These are phyloP conservation scores for Meta bourneti DNA, from an alignment of 2,888 invertebrate genomes.

Conservation along the genomic window DNA sequence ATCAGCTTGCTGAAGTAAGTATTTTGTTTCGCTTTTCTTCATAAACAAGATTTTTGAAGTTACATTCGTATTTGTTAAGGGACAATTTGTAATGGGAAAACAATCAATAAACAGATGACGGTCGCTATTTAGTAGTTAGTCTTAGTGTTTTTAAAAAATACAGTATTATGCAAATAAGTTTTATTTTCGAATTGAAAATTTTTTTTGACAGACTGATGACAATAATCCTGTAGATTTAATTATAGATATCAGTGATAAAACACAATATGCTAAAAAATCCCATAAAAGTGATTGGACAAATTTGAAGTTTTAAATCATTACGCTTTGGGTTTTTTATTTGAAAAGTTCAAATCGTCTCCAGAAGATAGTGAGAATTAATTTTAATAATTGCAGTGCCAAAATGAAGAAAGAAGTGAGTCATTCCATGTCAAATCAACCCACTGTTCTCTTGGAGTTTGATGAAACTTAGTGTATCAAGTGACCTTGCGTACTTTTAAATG, in stretches of 20 bases:
- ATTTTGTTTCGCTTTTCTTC: not conserved
- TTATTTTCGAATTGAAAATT: not conserved
- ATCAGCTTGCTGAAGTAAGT: constrained; percentile 37
- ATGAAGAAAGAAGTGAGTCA: not conserved
- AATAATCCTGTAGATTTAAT: not conserved
- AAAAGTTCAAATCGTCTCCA: not conserved
- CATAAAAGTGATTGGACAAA: not conserved
- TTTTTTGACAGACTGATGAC: not conserved
- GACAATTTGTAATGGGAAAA: not conserved
- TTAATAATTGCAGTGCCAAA: not conserved
- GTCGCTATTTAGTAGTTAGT: not conserved
- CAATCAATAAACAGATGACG: not conserved
- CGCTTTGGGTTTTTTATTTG: not conserved
- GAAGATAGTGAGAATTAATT: not conserved
- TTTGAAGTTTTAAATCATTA: not conserved
- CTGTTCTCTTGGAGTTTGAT: not conserved
- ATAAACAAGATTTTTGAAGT: not conserved
- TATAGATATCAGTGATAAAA: not conserved
- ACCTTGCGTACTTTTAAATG: not conserved
- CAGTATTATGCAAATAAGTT: not conserved
- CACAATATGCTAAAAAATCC: not conserved
- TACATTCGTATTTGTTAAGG: not conserved
- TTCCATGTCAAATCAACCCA: not conserved
- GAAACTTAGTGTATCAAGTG: not conserved
- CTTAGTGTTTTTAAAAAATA: not conserved